phyloP scores from a whole-genome alignment of 2,113 vertebrate genomes.

The Chrysemys picta region DNA sequence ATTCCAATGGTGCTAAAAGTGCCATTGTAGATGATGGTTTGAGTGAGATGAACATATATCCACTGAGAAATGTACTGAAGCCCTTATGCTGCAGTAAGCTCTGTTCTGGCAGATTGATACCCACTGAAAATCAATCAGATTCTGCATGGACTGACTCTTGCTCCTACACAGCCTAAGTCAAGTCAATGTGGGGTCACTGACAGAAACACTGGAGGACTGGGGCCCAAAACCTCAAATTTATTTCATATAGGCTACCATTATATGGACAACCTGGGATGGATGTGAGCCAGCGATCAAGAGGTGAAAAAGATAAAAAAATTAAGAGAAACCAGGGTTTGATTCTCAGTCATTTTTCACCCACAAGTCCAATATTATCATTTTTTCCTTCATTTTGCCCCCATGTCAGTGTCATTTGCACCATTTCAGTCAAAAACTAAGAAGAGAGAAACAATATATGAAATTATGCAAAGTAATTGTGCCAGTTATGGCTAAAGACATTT shows the following conservation, averaged over 20 bases:
- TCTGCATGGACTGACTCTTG: not conserved
- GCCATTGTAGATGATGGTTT: not conserved
- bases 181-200: not conserved
- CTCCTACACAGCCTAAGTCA: not conserved
- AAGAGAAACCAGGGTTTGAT: not conserved
- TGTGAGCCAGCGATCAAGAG: not conserved
- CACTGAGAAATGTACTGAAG: not conserved
- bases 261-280: not conserved
- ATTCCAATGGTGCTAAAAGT: not conserved
- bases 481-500: too few species aligned
- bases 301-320: not conserved
- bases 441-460: not conserved
- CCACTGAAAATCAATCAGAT: not conserved
- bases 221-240: not conserved
- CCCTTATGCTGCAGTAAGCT: not conserved
- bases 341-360: not conserved
- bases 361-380: not conserved
- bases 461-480: not conserved
- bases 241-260: not conserved
- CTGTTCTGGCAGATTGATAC: not conserved
- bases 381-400: not conserved
- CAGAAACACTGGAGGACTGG: not conserved
- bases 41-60: not conserved
- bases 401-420: not conserved
- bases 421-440: not conserved